Percentiles rank a stretch among this genome's conserved stretches.
These are phyloP conservation scores for Temnothorax nylanderi DNA, from an alignment of 1,140 invertebrate genomes.

Conservation along the genomic window DNA sequence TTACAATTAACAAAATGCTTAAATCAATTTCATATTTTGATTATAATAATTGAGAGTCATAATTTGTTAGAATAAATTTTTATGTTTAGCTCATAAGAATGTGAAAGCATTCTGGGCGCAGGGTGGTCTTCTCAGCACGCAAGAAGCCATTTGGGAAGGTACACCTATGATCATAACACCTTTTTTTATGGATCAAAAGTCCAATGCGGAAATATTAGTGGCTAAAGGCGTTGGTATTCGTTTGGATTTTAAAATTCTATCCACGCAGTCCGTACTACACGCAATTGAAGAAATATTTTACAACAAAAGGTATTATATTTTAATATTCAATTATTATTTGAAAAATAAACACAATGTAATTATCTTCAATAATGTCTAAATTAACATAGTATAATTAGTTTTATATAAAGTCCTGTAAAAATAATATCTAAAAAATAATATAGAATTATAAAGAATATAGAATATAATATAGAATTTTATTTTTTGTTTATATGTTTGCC, in stretches of 20 bases:
- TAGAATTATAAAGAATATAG: too few species aligned
- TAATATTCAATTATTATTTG: not conserved
- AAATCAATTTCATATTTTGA: not conserved
- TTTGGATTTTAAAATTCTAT: constrained; percentile 72
- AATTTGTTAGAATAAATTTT: constrained; percentile 9
- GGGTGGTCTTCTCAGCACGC: constrained; percentile 89
- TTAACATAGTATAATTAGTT: too few species aligned
- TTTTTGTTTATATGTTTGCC: not conserved
- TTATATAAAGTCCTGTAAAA: too few species aligned
- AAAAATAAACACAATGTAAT: not conserved
- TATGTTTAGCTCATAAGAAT: constrained; percentile 87
- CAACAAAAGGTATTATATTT: constrained; percentile 22
- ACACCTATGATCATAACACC: constrained; percentile 90
- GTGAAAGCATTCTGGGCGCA: constrained; percentile 90
- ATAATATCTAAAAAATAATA: too few species aligned
- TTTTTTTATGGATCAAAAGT: constrained; percentile 88
- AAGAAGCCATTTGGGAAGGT: constrained; percentile 90
- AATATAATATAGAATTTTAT: too few species aligned
- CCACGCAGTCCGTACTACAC: not conserved
- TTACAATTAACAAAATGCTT: too few species aligned
- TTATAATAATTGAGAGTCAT: not conserved
- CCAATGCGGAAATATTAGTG: constrained; percentile 85
- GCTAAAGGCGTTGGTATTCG: constrained; percentile 83
- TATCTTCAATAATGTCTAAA: too few species aligned
- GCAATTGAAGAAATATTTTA: constrained; percentile 23